Evolutionary conservation across 2,113 vertebrate genomes (phyloP).

Genomic region (Phalacrocorax carbo): DNA sequence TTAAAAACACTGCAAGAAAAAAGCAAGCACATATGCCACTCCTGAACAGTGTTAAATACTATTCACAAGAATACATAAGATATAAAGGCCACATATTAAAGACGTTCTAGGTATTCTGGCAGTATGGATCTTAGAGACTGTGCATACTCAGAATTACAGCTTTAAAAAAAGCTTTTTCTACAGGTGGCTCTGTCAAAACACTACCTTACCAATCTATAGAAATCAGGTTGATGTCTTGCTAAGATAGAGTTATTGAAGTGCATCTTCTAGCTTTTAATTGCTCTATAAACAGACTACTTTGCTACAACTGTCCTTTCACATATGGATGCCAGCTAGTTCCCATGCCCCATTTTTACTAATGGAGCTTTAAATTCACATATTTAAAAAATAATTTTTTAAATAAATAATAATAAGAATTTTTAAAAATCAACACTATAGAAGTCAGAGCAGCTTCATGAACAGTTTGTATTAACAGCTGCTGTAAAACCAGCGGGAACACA

Average conservation of each 20-base stretch:
- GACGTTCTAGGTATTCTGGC: background rate
- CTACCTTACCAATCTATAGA: background rate
- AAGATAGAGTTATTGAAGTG: background rate
- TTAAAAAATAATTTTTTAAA: background rate
- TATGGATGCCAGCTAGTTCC: background rate
- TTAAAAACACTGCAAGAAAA: slow-evolving; percentile 19
- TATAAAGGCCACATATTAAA: background rate
- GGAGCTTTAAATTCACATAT: slow-evolving; percentile 10
- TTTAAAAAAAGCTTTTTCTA: background rate
- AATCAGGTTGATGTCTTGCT: background rate
- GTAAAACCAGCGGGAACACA: slow-evolving; percentile 8
- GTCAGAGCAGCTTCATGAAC: background rate
- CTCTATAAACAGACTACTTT: background rate
- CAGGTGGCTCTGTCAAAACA: background rate
- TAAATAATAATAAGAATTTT: background rate
- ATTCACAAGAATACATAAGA: background rate
- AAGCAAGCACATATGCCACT: background rate
- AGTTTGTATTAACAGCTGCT: slow-evolving; percentile 21
- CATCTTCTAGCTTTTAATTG: background rate
- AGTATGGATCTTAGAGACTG: background rate
- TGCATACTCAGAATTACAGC: background rate
- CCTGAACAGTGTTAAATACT: background rate
- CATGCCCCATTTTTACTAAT: background rate
- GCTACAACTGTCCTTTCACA: background rate
- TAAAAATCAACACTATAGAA: background rate